Conservation (phyloP, 1,140 invertebrate genomes). For the Drosophila ogumai region DNA sequence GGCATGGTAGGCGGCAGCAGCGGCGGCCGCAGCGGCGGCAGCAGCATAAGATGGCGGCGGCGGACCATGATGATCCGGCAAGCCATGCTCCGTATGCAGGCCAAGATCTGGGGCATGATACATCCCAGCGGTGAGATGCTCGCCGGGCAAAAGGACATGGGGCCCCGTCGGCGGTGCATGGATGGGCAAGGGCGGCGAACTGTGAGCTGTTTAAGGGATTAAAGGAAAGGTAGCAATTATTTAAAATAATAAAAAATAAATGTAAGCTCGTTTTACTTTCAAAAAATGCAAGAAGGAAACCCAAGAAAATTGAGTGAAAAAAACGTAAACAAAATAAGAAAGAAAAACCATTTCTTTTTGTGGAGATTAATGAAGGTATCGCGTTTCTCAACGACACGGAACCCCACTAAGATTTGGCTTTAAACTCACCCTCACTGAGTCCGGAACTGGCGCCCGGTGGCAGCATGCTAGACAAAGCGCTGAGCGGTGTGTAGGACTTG, state of each 20-base stretch:
- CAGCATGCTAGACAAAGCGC: conserved; percentile 94
- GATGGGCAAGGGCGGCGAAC: conserved; percentile 65
- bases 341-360: not conserved
- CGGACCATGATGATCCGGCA: conserved; percentile 74
- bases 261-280: too few relatives aligned
- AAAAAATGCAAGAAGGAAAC: too few relatives aligned
- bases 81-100: conserved; percentile 73
- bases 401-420: not conserved
- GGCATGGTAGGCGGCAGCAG: conserved; percentile 76
- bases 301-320: not conserved
- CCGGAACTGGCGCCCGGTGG: conserved; percentile 88
- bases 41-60: conserved; percentile 75
- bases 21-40: conserved; percentile 75
- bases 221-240: not conserved
- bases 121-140: conserved; percentile 72
- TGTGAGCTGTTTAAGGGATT: conserved; percentile 48
- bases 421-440: conserved; percentile 70
- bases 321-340: not conserved
- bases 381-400: not conserved
- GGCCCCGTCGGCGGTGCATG: conserved; percentile 49
- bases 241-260: too few relatives aligned
- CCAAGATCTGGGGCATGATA: conserved; percentile 79
- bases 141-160: conserved; percentile 61
- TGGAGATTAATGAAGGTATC: not conserved
- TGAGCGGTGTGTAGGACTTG: conserved; percentile 92